Base-by-base conservation (phyloP, 2,113 vertebrate genomes). In the Labrus mixtus region DNA sequence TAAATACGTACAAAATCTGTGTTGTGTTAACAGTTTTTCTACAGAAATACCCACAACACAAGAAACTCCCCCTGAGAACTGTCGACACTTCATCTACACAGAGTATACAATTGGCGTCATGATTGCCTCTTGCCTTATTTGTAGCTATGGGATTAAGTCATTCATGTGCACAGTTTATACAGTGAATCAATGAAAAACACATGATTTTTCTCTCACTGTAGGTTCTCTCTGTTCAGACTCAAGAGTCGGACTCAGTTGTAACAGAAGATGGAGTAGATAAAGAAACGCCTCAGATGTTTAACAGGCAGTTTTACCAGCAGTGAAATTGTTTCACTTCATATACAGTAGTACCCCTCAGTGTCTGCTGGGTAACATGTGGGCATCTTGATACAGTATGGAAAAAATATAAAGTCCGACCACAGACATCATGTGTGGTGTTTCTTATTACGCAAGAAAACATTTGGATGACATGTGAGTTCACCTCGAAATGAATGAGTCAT, bases 271-370 rank as follows among this genome's bases (percentile, higher is more conserved):
- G 78, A 84, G 53, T 55, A 79, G 84, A 87, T 86, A 87, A 41
- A 83, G 72, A 83, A 86, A 82, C 3, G 79, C 83, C 51, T 90
- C 69, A 89, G 90, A 91, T 87, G 89, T 90, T 93, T 91, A 85
- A 91, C 85, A 76, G 81, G 57, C 72, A 66, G 67, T 86, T 90
- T 91, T 76, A 91, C 55, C 85, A 81, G 87, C 90, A 78, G 81
- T 86, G 50, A 87, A 88, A 72, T 45, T 15, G 68, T 69, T 66
- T 84, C 75, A 75, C 68, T 84, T 86, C 71, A 77, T 85, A 75
- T 85, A 89, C 86, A 84, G 91, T 75, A 87, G 87, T 69, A 63
- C 48, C 46, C 16, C 25, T 74, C 58, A 48, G 48, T 36, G 41
- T 82, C 75, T 85, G 78, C 84, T 74, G 76, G 84, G 68, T 88